A percentile compares a stretch with the other conserved stretches of the same genome.
Conservation (phyloP, 2,113 vertebrate species). For the Phalacrocorax pelagicus region DNA sequence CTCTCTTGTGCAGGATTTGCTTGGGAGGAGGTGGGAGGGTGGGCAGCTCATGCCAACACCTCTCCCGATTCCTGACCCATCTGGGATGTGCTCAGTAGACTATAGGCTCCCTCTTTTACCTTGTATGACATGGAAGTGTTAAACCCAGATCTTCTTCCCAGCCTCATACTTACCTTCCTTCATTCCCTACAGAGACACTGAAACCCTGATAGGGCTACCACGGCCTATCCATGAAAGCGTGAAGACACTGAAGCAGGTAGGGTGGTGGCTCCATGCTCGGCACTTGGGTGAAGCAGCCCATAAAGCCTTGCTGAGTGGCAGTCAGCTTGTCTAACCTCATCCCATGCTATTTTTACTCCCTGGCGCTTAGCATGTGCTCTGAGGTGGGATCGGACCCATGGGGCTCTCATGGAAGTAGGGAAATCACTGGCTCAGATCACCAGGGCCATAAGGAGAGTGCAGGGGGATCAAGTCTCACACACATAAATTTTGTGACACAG, state of each 20-base stretch:
- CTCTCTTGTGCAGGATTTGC: not conserved
- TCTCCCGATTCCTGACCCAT: not conserved
- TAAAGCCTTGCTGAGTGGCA: not conserved
- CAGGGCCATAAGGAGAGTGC: not conserved
- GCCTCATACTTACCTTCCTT: not conserved
- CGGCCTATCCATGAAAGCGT: slow-evolving; percentile 96
- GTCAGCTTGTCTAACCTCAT: not conserved
- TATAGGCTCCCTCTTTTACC: not conserved
- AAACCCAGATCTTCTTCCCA: not conserved
- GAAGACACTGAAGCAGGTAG: slow-evolving; percentile 95
- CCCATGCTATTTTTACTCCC: not conserved
- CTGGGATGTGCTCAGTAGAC: not conserved
- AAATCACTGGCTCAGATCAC: not conserved
- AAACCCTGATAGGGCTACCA: slow-evolving; percentile 93
- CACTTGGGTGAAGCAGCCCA: not conserved
- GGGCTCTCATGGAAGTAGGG: not conserved
- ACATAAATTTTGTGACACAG: not conserved
- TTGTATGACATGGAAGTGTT: not conserved
- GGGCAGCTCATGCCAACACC: accelerated
- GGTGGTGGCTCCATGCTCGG: accelerated
- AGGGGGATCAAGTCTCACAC: not conserved
- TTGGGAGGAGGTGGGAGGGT: not conserved
- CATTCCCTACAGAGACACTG: slow-evolving; percentile 82
- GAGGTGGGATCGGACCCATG: not conserved
- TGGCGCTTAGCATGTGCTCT: not conserved